Evolutionary conservation across 2,888 invertebrate species (phyloP), one percentile per base, ranked within the genome.

Genomic region (Lithophane semibrunnea): DNA sequence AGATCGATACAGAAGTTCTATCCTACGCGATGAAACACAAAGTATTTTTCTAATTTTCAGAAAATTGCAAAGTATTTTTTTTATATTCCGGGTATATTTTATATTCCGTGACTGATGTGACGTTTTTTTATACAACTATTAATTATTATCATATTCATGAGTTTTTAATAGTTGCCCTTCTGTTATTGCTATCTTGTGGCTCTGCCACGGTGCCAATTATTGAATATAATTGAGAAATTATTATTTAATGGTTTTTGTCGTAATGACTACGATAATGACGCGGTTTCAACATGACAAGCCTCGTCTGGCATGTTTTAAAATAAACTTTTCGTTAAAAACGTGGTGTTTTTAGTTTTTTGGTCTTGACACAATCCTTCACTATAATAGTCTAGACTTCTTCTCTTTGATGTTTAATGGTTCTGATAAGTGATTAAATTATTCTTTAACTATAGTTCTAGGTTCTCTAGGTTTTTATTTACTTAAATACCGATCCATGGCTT

Each of bases 171-270:
- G 49, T 69, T 13, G 18, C 7, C 0, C 16, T 81, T 72, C 73
- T 84, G 73, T 29, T 0, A 0, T 1, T 21, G 10, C 16, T 47
- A 0, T 21, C 8, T 2, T 1, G 24, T 75, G 72, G 60, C 7
- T n/a, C 3, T 13, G 9, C 52, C 24, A 13, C 29, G 58, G 44
- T 84, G 69, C 73, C 86, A 86, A 79, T 86, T 83, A 84, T 83
- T 74, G 70, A 68, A 72, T 61, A 63, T 79, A 83, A 86, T 79
- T 83, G 67, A 58, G 67, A 73, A 44, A 75, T 75, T 79, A 79
- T 78, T 78, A 70, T 78, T 83, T 86, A 74, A 83, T 76, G 66
- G 75, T 65, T 74, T 79, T 86, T 58, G 64, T 49, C 24, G 16
- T 77, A 77, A 85, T 56, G 49, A 73, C 68, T 60, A 37, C n/a